Evolutionary conservation across 1,140 invertebrate species (phyloP).

Genomic region (Palaemon carinicauda): DNA sequence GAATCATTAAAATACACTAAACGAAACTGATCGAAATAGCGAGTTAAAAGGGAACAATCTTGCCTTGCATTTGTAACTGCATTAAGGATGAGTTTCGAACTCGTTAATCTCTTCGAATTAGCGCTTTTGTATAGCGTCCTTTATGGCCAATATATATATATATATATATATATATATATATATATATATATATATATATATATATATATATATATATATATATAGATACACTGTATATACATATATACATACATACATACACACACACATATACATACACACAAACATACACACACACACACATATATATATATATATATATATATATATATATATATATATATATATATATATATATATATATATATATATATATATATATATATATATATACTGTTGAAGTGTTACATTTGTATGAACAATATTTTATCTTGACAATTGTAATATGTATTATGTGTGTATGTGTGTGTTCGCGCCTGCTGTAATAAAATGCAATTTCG

Average conservation of each 20-base stretch:
- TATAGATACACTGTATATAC: not conserved
- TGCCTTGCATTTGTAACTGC: not conserved
- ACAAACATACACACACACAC: not conserved
- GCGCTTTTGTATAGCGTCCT: not conserved
- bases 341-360: not conserved
- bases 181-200: conserved; percentile 3
- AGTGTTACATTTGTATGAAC: no score
- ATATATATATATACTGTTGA: conserved; percentile 14
- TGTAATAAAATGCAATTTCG: not conserved
- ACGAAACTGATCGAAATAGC: no score
- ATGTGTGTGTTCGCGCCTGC: no score
- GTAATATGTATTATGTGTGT: no score
- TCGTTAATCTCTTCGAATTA: not conserved
- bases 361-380: not conserved
- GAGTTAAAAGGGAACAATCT: no score
- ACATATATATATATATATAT: not conserved
- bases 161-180: not conserved
- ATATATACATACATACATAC: not conserved
- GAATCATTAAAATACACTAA: no score
- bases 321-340: not conserved
- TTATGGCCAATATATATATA: not conserved
- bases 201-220: not conserved
- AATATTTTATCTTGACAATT: no score
- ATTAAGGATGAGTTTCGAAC: not conserved
- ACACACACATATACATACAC: not conserved